Evolutionary conservation across 2,113 vertebrate genomes (phyloP), one percentile per base, ranked within the genome.

Genomic region (Mesembrinibis cayennensis): DNA sequence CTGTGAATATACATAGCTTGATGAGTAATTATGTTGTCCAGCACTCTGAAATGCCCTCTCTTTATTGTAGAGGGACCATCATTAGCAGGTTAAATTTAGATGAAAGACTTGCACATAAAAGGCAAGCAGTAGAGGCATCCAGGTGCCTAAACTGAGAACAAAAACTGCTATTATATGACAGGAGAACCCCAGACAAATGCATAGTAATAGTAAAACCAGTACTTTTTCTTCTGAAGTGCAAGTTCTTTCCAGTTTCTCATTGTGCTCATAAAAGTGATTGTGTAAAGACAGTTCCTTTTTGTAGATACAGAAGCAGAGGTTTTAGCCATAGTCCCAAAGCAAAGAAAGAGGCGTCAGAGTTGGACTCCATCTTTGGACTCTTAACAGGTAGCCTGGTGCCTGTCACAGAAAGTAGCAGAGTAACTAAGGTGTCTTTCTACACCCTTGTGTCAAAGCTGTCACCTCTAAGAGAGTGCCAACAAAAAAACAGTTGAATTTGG

Each of bases 71-170:
- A 79, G 21, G 44, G 62, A 66, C 86, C 65, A 69, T 95, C 80
- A 92, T 93, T 97, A 97, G 58, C 90, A 81, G 84, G 69, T 97
- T 94, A 92, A 94, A 96, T 91, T 91, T 94, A 91, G 90, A 97
- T 94, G 4, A 96, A 95, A 94, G 88, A 45, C 55, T 71, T 77
- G 17, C 56, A 85, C 88, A 88, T 96, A 70, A 95, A 93, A 42
- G 40, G 40, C 40, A 42, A 97, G 95, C 89, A 76, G 67, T 82
- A 72, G 77, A 95, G 18, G 9, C n/a, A 87, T 93, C 56, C 47
- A 84, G 58, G 86, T 95, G 77, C 62, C 74, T 86, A 88, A 92
- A 79, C 44, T 18, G 91, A 92, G 91, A 94, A 96, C 62, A 95
- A 89, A 96, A 85, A 9, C 71, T 82, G 82, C 70, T 92, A 11